These are phyloP conservation scores for Heteronetta atricapilla DNA, from an alignment of 2,113 vertebrate species.

Conservation along the genomic window DNA sequence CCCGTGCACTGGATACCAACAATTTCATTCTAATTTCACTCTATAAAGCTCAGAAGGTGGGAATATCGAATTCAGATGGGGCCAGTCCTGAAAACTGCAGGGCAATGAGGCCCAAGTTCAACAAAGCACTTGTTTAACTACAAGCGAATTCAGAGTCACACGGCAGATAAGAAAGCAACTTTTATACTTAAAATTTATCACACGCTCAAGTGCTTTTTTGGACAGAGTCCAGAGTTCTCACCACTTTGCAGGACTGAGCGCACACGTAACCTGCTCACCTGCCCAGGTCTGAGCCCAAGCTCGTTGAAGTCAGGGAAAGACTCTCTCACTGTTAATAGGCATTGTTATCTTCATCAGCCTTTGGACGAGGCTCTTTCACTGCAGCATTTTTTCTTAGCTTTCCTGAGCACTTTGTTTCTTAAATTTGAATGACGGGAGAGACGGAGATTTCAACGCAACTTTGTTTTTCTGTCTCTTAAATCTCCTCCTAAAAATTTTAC, in stretches of 20 bases:
- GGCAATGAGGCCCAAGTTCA: neutral
- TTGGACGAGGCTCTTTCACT: fast-evolving
- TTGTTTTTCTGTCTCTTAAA: neutral
- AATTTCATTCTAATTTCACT: neutral
- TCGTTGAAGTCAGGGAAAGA: neutral
- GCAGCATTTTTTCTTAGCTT: neutral
- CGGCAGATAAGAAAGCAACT: neutral
- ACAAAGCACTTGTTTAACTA: neutral
- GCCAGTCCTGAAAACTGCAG: neutral
- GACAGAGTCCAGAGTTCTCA: neutral
- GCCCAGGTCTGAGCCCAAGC: neutral
- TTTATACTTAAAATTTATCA: neutral
- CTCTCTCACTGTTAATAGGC: too few species aligned
- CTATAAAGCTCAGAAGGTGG: neutral
- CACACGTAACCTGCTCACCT: neutral
- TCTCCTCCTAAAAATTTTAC: neutral
- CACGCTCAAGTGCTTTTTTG: neutral
- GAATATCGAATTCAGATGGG: neutral
- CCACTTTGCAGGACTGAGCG: neutral
- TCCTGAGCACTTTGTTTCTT: neutral
- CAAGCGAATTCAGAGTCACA: fast-evolving
- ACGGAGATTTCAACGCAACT: neutral
- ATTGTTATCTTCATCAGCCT: neutral
- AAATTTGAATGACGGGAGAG: neutral
- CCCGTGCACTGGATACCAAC: fast-evolving